Evolutionary conservation across 2,797 vertebrate genomes (phyloP).

Genomic region (Rhinichthys osculus): DNA sequence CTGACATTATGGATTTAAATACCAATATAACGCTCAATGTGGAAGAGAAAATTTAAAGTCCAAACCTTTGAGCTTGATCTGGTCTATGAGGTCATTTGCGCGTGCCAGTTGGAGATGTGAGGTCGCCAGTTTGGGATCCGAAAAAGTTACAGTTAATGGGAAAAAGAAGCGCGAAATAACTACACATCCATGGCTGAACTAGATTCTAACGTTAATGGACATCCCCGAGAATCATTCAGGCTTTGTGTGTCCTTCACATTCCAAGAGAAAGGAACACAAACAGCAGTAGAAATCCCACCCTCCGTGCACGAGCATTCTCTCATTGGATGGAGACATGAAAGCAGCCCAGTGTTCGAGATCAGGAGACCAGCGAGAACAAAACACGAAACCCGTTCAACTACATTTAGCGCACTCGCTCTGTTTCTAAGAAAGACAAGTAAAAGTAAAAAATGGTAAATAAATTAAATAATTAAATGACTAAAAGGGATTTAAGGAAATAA

Average conservation of each 20-base stretch:
- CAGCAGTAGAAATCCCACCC: conserved; percentile 59
- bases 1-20: not conserved
- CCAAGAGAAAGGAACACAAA: conserved; percentile 61
- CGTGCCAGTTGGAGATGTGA: conserved; percentile 47
- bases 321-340: conserved; percentile 69
- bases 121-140: conserved; percentile 50
- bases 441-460: not conserved
- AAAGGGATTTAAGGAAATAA: no score
- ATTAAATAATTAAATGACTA: no score
- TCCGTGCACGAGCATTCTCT: conserved; percentile 53
- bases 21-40: conserved; percentile 12
- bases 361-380: conserved; percentile 63
- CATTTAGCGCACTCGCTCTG: not conserved
- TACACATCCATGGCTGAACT: conserved; percentile 55
- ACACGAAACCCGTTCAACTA: conserved; percentile 27
- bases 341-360: conserved; percentile 62
- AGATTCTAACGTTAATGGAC: conserved; percentile 4
- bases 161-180: not conserved
- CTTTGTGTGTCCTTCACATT: conserved; percentile 55
- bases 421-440: not conserved
- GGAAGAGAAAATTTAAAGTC: conserved; percentile 2
- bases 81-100: conserved; percentile 59
- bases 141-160: not conserved
- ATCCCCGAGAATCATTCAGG: conserved; percentile 21
- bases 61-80: conserved; percentile 69